These are phyloP conservation scores for Lytechinus pictus DNA, from an alignment of 35 echinoderm and acorn worm genomes.

Conservation along the genomic window DNA sequence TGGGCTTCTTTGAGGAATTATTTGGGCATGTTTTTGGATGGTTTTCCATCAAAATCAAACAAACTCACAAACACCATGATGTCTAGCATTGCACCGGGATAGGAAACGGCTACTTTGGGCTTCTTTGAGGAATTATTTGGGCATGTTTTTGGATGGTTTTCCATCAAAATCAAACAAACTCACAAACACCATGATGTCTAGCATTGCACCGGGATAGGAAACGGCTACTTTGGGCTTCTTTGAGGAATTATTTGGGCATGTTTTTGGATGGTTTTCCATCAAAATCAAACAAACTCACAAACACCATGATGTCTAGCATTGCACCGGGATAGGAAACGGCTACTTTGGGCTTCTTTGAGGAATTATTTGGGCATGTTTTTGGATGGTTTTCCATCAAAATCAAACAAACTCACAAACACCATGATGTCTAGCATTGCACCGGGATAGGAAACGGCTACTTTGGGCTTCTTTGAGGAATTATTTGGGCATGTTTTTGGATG, in stretches of 20 bases:
- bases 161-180: neutral
- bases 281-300: constrained; percentile 58
- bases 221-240: constrained; percentile 97
- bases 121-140: constrained; percentile 72
- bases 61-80: constrained; percentile 96
- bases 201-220: constrained; percentile 97
- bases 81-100: constrained; percentile 98
- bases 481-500: too few species aligned
- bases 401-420: constrained; percentile 78
- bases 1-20: constrained; percentile 79
- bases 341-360: constrained; percentile 92
- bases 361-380: too few species aligned
- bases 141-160: neutral
- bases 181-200: constrained; percentile 98
- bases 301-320: constrained; percentile 99
- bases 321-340: constrained; percentile 94
- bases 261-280: neutral
- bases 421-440: constrained; percentile 99
- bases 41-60: neutral
- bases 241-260: constrained; percentile 1
- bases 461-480: constrained; percentile 79
- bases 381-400: neutral
- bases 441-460: constrained; percentile 93
- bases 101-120: constrained; percentile 91
- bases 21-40: too few species aligned